Evolutionary conservation across 2,797 vertebrate genomes (phyloP), one percentile per base, ranked within the genome.

Genomic region (Hoplostethus mediterraneus): DNA sequence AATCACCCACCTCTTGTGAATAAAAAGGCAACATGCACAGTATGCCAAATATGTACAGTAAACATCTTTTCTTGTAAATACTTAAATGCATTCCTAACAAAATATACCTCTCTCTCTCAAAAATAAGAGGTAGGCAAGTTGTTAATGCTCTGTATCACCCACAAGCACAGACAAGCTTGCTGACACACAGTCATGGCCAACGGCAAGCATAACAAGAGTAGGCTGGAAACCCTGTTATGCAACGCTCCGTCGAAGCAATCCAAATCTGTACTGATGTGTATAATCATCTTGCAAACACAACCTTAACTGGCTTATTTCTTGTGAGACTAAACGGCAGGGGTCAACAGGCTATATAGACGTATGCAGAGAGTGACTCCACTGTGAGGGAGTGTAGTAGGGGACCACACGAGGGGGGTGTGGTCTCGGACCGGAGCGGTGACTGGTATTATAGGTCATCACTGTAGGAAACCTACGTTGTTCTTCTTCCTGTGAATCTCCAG

Each of bases 401-500:
- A 69, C 48, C 73, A 84, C 81, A 85, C 49, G 82, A 67, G 16
- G 16, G 56, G 47, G 44, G 16, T 30, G 71, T 71, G 31, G 49
- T 65, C 63, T 81, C 12, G 42, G 10, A 76, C 25, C 58, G 66
- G 4, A 69, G 67, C 21, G n/a, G 67, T 47, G 49, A 44, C 28
- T 59, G 25, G 56, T 36, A 38, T 49, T 48, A 21, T 1, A 54
- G 42, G 52, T 67, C 42, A 31, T 17, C 13, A 3, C 45, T 49
- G 58, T 9, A 47, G 78, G 57, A 77, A 88, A 93, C 97, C 95
- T 96, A 99, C 98, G 3, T 99, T 98, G 88, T 99, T 99, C 93
- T 99, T 99, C 93, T 95, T 97, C 88, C 96, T 96, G 67, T 99
- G 97, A 83, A 96, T 95, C 89, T 99, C 97, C 90, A 99, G 82